Conservation (phyloP, 2,888 invertebrate genomes). For the Labia minor region DNA sequence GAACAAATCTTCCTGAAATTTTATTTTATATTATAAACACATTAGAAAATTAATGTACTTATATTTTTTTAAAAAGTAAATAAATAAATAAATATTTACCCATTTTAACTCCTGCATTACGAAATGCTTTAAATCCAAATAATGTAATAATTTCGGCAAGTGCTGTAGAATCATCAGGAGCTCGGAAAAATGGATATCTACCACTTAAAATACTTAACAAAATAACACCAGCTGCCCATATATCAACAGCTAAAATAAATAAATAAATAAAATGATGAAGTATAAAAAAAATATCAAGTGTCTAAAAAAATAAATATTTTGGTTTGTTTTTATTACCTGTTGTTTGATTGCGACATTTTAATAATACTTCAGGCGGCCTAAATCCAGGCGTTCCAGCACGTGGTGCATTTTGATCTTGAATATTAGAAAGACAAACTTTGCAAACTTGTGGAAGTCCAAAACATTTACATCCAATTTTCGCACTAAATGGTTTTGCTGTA, state of each 20-base stretch:
- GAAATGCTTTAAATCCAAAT: constrained; percentile 60
- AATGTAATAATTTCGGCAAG: constrained; percentile 71
- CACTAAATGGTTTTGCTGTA: no score
- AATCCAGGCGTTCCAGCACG: constrained; percentile 85
- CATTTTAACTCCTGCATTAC: constrained; percentile 53
- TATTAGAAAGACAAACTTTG: constrained; percentile 48
- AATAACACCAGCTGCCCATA: constrained; percentile 83
- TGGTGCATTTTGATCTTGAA: constrained; percentile 57
- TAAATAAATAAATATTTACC: constrained; percentile 38
- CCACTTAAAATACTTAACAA: constrained; percentile 64
- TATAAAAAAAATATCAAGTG: constrained; percentile 15
- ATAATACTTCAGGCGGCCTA: constrained; percentile 73
- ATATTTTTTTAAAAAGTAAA: no score
- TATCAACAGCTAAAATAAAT: constrained; percentile 58
- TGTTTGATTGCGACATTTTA: constrained; percentile 68
- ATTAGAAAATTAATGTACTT: no score
- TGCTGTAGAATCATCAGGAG: constrained; percentile 65
- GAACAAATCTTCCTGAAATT: no score
- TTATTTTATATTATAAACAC: no score
- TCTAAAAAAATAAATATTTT: neutral
- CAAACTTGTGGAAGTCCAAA: constrained; percentile 57
- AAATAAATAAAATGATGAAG: constrained; percentile 13
- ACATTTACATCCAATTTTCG: constrained; percentile 46
- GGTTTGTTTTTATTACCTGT: constrained; percentile 42
- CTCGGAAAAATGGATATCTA: constrained; percentile 75